phyloP scores from a whole-genome alignment of 2,888 invertebrate species.

The Operophtera brumata region DNA sequence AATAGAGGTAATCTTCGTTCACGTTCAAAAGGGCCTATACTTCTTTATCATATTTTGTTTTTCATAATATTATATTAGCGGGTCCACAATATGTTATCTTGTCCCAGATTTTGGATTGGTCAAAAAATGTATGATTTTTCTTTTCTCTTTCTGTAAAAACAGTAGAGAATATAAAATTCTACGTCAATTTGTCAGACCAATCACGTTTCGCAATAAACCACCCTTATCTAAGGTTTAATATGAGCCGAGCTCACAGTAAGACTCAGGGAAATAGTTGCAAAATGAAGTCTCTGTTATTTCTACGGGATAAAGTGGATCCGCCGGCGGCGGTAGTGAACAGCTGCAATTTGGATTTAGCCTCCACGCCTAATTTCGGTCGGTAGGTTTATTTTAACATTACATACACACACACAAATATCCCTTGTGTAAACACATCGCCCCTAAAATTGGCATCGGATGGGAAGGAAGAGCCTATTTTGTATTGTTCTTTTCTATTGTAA shows the following conservation, averaged over 20 bases:
- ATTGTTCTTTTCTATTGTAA: slow-evolving; percentile 21
- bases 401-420: slow-evolving; percentile 76
- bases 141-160: too few species aligned
- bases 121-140: too few species aligned
- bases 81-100: too few species aligned
- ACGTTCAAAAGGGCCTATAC: too few species aligned
- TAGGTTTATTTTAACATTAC: slow-evolving; percentile 79
- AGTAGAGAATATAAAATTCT: too few species aligned
- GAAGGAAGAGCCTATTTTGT: slow-evolving; percentile 52
- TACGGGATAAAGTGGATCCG: slow-evolving; percentile 23
- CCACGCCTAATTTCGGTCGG: slow-evolving; percentile 77
- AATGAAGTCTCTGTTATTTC: slow-evolving; percentile 22
- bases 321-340: slow-evolving; percentile 56
- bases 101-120: too few species aligned
- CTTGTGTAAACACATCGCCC: slow-evolving; percentile 76
- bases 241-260: background rate
- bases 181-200: background rate
- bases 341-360: slow-evolving; percentile 76
- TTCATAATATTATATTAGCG: too few species aligned
- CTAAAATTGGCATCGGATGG: slow-evolving; percentile 59
- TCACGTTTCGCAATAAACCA: background rate
- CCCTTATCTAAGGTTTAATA: slow-evolving; percentile 1
- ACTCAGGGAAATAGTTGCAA: slow-evolving; percentile 20
- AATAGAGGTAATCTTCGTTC: too few species aligned
- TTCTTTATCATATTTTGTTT: too few species aligned